Base-by-base conservation (phyloP, 2,888 invertebrate species). In the Leucozona laternaria region DNA sequence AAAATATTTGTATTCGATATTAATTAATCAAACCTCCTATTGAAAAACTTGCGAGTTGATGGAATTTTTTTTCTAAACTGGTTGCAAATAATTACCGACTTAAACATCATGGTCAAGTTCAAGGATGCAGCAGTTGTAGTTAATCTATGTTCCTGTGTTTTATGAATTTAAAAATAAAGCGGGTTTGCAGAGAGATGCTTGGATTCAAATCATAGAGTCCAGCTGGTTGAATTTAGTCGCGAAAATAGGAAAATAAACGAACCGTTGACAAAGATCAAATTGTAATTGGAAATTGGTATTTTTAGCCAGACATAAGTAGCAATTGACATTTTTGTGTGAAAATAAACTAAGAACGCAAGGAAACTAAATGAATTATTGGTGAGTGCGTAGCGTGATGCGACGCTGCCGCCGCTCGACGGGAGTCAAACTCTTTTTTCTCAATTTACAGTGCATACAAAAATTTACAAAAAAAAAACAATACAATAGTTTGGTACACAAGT, bases 61-160 rank as follows among this genome's bases (percentile, higher is more conserved):
- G 53, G 53, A 68, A 58, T 34, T 34, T 58, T 58, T 37, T 31
- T 58, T 57, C 13, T 22, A 64, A 83, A 83, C 83, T 70, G 83
- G 83, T 83, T 70, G 40, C 68, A 48, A 34, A 64, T 57, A 43
- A 34, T 58, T 50, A 37, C 31, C 13, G 15, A 60, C 22, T 57
- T 62, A 31, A 62, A 6, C 37, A 28, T 55, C 45, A 84, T 71
- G 75, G 75, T 64, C 79, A 84, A 84, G 83, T 84, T 84, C 83
- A 79, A 71, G 75, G 64, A 57, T 72, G 37, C 31, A 53, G 72
- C 11, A 2, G 5, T 34, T 13, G 20, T 3, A 25, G 17, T 3
- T 31, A 20, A 34, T 55, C 43, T 40, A 50, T 58, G 43, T 53
- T 62, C 50, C 43, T 48, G 34, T 70, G 53, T 22, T 34, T 25